Evolutionary conservation across 2,113 vertebrate species (phyloP), one percentile per base, ranked within the genome.

Genomic region (Spea multiplicata): DNA sequence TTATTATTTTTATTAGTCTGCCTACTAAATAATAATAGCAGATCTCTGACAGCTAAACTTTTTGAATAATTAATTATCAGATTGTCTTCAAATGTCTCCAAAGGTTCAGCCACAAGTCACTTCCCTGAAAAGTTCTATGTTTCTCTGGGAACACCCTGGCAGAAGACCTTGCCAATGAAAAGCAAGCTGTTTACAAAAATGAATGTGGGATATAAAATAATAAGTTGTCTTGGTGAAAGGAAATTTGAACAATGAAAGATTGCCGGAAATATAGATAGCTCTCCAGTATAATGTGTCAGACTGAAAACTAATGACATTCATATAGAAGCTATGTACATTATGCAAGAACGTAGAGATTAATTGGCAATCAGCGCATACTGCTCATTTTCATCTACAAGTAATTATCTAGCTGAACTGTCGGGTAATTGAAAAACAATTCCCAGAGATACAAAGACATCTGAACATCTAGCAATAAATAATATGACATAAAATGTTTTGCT

Each of bases 381-480:
- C 74, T 75, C 64, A 66, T 75, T 48, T 62, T 78, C 71, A 71
- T 78, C 76, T 78, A 10, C 44, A 68, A 71, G 68, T 71, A 78
- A 78, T 71, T 71, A 71, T 71, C 50, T 64, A 44, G 76, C 68
- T 48, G 47, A 45, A 55, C 44, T 64, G 57, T 30, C 57, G 67
- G 74, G 68, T 62, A 52, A 78, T 64, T 64, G 30, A 71, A 53
- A 52, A 64, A 44, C 46, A 78, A 44, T 44, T 70, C 67, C 47
- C 45, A 78, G 75, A 45, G 47, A 78, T 71, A 53, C 30, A 44
- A 64, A 57, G 47, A 70, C 75, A 71, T 71, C 76, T 71, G 76
- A 59, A 78, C 67, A 78, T 71, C 57, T 14, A 44, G 44, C 76
- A 57, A 78, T 78, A 78, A 78, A 78, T 78, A 78, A 78, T 78